Evolutionary conservation across 2,797 vertebrate species (phyloP), one percentile per base, ranked within the genome.

Genomic region (Lithobates pipiens): DNA sequence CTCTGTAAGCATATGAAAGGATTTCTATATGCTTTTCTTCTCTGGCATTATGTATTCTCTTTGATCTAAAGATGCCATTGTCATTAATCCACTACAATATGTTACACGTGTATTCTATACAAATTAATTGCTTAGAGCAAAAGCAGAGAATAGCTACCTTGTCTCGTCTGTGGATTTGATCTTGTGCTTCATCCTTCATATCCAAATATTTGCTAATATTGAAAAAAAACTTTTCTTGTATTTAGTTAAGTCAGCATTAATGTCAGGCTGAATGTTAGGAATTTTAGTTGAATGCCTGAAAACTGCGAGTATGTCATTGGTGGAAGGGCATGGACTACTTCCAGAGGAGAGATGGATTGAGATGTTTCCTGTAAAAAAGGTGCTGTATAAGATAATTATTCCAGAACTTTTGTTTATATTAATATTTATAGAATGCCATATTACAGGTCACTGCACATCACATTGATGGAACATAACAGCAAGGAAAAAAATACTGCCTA

Each of bases 231-330:
- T 63, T 25, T 68, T 69, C 18, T 25, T 72, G 77, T 67, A 71
- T 80, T 80, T 61, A 69, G 68, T 54, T 75, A 42, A 74, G 84
- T 85, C 77, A 85, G 39, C 61, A 13, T 67, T 74, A 74, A 65
- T 68, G 77, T 75, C 84, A 69, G 29, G n/a, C 27, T 42, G 76
- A 65, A 42, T 80, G 74, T 75, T 61, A 77, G 65, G 65, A 75
- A 68, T 75, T 80, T 54, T 29, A 34, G 46, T 63, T 63, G 61
- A 34, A 72, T 85, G 73, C 32, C 27, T 61, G 63, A 61, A 65
- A 39, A 46, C 69, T 78, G 32, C 9, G 44, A 32, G 46, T 29
- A 34, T 68, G 29, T 80, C 77, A 50, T 85, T 85, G 69, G 29
- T 29, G 50, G 42, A 85, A 85, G 77, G 77, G 50, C 84, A 75